Evolutionary conservation across 2,888 invertebrate species (phyloP).

Genomic region (Idaea biselata): DNA sequence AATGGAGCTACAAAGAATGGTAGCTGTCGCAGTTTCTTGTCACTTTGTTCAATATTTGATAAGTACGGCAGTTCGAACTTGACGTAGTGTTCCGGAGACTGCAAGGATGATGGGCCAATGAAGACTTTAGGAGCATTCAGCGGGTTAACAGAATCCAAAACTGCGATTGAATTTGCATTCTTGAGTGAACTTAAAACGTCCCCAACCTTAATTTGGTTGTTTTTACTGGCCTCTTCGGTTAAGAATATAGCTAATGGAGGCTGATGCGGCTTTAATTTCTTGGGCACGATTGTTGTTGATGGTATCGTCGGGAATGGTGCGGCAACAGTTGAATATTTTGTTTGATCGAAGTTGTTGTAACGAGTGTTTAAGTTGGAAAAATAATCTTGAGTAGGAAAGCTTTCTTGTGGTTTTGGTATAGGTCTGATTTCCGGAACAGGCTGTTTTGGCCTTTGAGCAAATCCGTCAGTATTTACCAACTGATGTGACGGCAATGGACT

Average conservation of each 20-base stretch:
- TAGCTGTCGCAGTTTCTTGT: slow-evolving; percentile 86
- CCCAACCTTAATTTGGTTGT: slow-evolving; percentile 80
- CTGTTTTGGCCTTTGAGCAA: slow-evolving; percentile 47
- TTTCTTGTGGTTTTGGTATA: slow-evolving; percentile 44
- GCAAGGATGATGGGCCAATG: slow-evolving; percentile 88
- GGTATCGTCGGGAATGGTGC: slow-evolving; percentile 65
- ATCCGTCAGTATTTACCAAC: slow-evolving; percentile 54
- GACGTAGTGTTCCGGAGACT: slow-evolving; percentile 85
- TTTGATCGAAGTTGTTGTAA: slow-evolving; percentile 48
- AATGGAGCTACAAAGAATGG: slow-evolving; percentile 93
- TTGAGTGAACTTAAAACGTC: slow-evolving; percentile 87
- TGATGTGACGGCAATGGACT: slow-evolving; percentile 50
- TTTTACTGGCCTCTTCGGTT: slow-evolving; percentile 72
- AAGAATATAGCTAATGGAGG: slow-evolving; percentile 92
- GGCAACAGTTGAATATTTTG: slow-evolving; percentile 61
- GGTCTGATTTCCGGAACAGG: slow-evolving; percentile 58
- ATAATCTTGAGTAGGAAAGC: slow-evolving; percentile 49
- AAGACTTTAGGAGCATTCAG: slow-evolving; percentile 87
- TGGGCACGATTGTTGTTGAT: slow-evolving; percentile 70
- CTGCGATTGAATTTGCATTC: slow-evolving; percentile 86
- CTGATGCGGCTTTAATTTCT: slow-evolving; percentile 88
- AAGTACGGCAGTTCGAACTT: slow-evolving; percentile 92
- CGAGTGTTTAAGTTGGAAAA: slow-evolving; percentile 60
- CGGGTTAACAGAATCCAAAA: slow-evolving; percentile 86
- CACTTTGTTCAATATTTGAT: slow-evolving; percentile 86